phyloP scores from a whole-genome alignment of 2,113 vertebrate genomes.

The Manacus vitellinus region DNA sequence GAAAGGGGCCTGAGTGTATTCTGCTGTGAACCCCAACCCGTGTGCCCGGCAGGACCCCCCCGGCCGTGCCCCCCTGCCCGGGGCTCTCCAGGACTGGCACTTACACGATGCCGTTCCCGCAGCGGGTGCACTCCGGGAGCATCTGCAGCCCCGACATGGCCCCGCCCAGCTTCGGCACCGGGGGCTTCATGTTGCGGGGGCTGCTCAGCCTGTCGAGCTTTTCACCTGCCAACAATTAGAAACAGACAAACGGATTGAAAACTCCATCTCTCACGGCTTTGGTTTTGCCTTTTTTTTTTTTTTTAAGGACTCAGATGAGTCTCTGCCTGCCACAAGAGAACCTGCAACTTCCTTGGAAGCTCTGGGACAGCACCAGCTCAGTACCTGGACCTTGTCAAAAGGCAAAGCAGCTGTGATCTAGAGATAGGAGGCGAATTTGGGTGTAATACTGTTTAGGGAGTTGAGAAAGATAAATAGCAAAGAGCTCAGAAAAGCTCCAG shows the following conservation, averaged over 20 bases:
- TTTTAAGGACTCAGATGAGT: background rate
- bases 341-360: background rate
- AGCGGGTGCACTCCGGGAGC: conserved; percentile 92
- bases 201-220: conserved; percentile 63
- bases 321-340: background rate
- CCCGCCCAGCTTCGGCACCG: conserved; percentile 81
- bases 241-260: background rate
- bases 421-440: background rate
- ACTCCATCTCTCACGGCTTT: rapidly evolving
- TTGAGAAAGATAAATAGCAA: background rate
- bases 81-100: background rate
- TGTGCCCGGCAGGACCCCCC: background rate
- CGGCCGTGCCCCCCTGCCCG: background rate
- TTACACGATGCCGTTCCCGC: conserved; percentile 93
- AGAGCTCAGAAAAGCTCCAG: background rate
- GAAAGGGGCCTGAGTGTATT: background rate
- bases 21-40: background rate
- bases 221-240: conserved; percentile 79
- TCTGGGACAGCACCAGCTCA: background rate
- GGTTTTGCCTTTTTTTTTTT: rapidly evolving
- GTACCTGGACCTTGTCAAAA: background rate
- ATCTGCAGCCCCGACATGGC: conserved; percentile 86
- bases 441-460: background rate
- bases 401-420: background rate
- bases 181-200: conserved; percentile 82